Evolutionary conservation across 2,797 vertebrate species (phyloP).

Genomic region (Peromyscus melanophrys): DNA sequence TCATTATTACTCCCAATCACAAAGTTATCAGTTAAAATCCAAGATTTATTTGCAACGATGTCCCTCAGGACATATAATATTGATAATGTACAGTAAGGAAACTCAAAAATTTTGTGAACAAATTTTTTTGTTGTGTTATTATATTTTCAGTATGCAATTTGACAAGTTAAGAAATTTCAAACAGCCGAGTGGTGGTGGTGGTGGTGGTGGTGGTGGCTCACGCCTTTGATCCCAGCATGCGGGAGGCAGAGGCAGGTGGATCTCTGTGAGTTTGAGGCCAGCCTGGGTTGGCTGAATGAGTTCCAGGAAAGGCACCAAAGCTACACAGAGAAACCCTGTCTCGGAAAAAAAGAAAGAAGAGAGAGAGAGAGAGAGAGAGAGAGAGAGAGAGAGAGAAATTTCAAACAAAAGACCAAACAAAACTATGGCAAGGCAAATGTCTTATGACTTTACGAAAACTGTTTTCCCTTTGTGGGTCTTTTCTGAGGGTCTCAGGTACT

Average conservation of each 20-base stretch:
- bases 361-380: no score
- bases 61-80: no score
- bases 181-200: no score
- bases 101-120: not conserved
- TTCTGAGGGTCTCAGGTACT: not conserved
- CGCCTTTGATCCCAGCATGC: no score
- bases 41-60: not conserved
- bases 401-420: not conserved
- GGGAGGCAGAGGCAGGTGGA: no score
- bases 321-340: no score
- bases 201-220: no score
- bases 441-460: conserved; percentile 19
- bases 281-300: no score
- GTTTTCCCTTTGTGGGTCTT: not conserved
- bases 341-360: no score
- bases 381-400: not conserved
- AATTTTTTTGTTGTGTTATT: not conserved
- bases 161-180: not conserved
- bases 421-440: not conserved
- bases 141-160: not conserved
- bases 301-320: no score
- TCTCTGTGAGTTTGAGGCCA: no score
- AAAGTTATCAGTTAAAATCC: not conserved
- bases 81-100: not conserved
- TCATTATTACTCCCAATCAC: not conserved